Percentiles rank a stretch among this genome's conserved stretches.
phyloP scores from a whole-genome alignment of 2,888 invertebrate genomes.

The Nebria brevicollis region DNA sequence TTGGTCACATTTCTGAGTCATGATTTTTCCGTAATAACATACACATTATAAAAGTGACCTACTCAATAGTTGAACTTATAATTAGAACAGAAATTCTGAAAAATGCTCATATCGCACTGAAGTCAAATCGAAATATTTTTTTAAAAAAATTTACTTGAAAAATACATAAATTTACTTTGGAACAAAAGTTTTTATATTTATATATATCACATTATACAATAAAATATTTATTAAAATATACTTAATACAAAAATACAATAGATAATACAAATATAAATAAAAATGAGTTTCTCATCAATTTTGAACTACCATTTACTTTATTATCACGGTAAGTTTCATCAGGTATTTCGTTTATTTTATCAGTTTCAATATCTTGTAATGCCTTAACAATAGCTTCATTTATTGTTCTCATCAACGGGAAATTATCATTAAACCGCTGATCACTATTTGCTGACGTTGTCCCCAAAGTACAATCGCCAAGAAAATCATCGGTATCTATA shows the following conservation, averaged over 20 bases:
- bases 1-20: too few species aligned
- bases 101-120: too few species aligned
- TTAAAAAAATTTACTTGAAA: too few species aligned
- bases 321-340: constrained; percentile 38
- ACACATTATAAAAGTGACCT: too few species aligned
- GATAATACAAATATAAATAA: constrained; percentile 38
- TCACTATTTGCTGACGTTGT: constrained; percentile 48
- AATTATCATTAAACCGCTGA: constrained; percentile 71
- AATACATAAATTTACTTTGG: too few species aligned
- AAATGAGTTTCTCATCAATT: constrained; percentile 10
- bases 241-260: constrained; percentile 40
- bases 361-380: constrained; percentile 64
- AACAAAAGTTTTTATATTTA: too few species aligned
- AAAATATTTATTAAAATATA: constrained; percentile 34
- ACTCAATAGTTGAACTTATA: too few species aligned
- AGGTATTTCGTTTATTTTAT: constrained; percentile 62
- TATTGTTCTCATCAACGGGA: constrained; percentile 77
- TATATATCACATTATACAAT: neutral
- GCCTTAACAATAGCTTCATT: constrained; percentile 73
- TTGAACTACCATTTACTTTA: constrained; percentile 23
- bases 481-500: constrained; percentile 88
- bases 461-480: constrained; percentile 69
- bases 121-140: too few species aligned
- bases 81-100: too few species aligned
- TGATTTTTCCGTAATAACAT: too few species aligned